Percentiles rank a stretch among this genome's conserved stretches.
phyloP scores from a whole-genome alignment of 2,113 vertebrate genomes.

The Ivindomyrus marchei region DNA sequence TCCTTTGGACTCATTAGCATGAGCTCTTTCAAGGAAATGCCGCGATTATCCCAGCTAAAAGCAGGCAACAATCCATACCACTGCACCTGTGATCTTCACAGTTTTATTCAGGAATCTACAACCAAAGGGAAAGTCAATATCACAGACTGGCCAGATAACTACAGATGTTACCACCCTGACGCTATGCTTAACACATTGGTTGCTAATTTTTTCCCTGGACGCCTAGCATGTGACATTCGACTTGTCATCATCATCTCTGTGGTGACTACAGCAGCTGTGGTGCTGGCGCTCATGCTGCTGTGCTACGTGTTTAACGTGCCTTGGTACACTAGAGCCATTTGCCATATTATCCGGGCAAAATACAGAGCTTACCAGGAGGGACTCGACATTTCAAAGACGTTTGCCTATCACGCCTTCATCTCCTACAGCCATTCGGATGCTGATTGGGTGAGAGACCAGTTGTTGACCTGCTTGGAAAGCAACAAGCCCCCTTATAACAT shows the following conservation, averaged over 20 bases:
- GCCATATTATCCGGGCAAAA: slow-evolving; percentile 61
- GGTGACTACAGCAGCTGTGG: slow-evolving; percentile 48
- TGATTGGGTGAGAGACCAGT: slow-evolving; percentile 66
- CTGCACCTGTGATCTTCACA: slow-evolving; percentile 71
- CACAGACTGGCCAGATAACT: slow-evolving; percentile 67
- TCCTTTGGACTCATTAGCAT: slow-evolving; percentile 67
- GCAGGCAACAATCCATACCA: slow-evolving; percentile 79
- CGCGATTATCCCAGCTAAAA: slow-evolving; percentile 42
- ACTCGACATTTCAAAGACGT: slow-evolving; percentile 19
- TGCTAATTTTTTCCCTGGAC: slow-evolving; percentile 51
- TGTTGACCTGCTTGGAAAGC: slow-evolving; percentile 64
- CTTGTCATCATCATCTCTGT: slow-evolving; percentile 61
- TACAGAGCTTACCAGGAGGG: slow-evolving; percentile 57
- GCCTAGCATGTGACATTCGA: slow-evolving; percentile 61
- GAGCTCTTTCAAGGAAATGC: slow-evolving; percentile 64
- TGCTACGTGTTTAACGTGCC: slow-evolving; percentile 67
- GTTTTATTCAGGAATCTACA: slow-evolving; percentile 60
- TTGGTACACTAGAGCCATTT: slow-evolving; percentile 70
- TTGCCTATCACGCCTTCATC: slow-evolving; percentile 72
- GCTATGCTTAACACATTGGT: slow-evolving; percentile 56
- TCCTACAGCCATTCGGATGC: slow-evolving; percentile 74
- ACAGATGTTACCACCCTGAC: slow-evolving; percentile 70
- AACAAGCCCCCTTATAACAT: slow-evolving; percentile 60
- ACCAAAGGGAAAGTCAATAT: slow-evolving; percentile 47
- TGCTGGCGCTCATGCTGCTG: slow-evolving; percentile 48